phyloP scores from a whole-genome alignment of 2,113 vertebrate genomes.

The Pholis gunnellus region DNA sequence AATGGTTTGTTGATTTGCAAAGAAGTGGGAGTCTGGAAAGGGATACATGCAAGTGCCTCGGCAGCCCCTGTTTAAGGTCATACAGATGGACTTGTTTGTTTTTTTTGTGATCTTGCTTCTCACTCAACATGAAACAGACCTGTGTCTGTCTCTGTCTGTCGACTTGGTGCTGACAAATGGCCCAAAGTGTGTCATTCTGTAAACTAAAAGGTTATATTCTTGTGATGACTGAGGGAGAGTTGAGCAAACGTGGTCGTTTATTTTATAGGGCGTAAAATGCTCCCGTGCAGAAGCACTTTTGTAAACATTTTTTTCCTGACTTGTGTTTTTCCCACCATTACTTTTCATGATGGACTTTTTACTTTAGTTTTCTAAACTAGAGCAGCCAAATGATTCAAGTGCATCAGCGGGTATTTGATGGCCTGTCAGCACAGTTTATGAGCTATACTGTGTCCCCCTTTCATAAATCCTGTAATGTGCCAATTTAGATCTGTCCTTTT shows the following conservation, averaged over 20 bases:
- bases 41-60: constrained; percentile 29
- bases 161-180: constrained; percentile 16
- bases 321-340: not conserved
- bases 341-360: constrained; percentile 11
- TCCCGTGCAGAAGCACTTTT: not conserved
- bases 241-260: constrained; percentile 16
- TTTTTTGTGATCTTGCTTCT: constrained; percentile 40
- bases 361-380: not conserved
- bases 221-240: constrained; percentile 6
- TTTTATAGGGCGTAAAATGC: constrained; percentile 22
- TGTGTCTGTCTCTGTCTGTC: constrained; percentile 5
- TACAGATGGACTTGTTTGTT: constrained; percentile 41
- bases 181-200: not conserved
- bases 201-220: not conserved
- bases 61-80: constrained; percentile 38
- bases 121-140: constrained; percentile 52
- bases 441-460: not conserved
- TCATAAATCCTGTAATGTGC: not conserved
- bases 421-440: not conserved
- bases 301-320: constrained; percentile 16
- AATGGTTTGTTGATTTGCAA: constrained; percentile 60
- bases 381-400: not conserved
- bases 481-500: not conserved
- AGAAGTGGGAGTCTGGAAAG: constrained; percentile 36
- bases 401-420: not conserved